phyloP scores from a whole-genome alignment of 2,888 invertebrate species.

The Ferdinandea cuprea region DNA sequence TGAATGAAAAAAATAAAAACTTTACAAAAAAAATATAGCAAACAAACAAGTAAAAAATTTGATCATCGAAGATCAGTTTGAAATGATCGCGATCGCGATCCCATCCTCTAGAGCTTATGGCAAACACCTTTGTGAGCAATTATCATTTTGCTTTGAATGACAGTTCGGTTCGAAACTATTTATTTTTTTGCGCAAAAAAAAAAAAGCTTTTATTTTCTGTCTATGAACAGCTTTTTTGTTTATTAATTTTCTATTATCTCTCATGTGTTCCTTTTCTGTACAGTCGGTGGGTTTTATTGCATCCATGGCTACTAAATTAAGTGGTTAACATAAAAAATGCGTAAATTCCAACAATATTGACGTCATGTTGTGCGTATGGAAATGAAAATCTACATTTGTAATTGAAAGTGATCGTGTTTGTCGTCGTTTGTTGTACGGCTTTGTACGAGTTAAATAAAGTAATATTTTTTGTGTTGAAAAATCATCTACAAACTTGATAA shows the following conservation, averaged over 20 bases:
- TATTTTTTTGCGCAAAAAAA: no score
- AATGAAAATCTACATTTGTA: slow-evolving; percentile 41
- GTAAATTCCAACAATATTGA: slow-evolving; percentile 62
- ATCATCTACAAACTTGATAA: no score
- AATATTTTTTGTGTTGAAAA: no score
- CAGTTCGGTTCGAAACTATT: slow-evolving; percentile 1
- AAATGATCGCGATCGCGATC: slow-evolving; percentile 21
- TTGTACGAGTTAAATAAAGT: slow-evolving; percentile 1
- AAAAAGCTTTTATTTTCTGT: slow-evolving; percentile 5
- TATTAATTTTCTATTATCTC: slow-evolving; percentile 49
- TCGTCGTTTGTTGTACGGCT: background rate
- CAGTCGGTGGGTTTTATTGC: slow-evolving; percentile 37
- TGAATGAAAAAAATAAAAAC: no score
- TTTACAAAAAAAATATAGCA: no score
- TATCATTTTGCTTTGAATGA: slow-evolving; percentile 3
- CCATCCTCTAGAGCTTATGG: background rate
- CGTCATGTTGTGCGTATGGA: slow-evolving; percentile 46
- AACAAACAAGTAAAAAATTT: no score
- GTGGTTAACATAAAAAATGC: slow-evolving; percentile 35
- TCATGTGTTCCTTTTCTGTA: slow-evolving; percentile 24
- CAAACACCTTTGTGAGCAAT: background rate
- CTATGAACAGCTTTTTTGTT: slow-evolving; percentile 32
- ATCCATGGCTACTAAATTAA: slow-evolving; percentile 40
- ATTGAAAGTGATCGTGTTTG: slow-evolving; percentile 60
- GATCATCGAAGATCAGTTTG: slow-evolving; percentile 15